Evolutionary conservation across 2,113 vertebrate genomes (phyloP).

Genomic region (Hydrolagus affinis): DNA sequence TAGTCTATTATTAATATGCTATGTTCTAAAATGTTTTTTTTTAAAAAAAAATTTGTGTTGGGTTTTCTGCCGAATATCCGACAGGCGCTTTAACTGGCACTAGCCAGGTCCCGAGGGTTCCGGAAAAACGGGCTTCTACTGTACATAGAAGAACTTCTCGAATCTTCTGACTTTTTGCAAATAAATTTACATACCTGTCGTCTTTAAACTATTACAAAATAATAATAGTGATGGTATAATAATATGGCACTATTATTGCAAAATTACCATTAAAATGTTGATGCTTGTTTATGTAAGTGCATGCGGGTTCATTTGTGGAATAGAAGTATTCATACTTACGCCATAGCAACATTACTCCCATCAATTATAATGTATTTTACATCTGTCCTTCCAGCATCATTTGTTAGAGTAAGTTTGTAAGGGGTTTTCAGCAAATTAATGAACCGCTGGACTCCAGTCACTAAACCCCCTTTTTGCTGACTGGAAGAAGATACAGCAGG

Average conservation of each 20-base stretch:
- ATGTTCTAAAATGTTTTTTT: no score
- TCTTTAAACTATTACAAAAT: background rate
- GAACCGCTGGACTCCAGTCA: conserved; percentile 83
- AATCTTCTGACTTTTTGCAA: background rate
- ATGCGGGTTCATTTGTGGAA: background rate
- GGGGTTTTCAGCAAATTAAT: conserved; percentile 76
- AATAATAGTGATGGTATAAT: background rate
- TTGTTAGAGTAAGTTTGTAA: conserved; percentile 76
- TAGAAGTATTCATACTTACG: conserved; percentile 64
- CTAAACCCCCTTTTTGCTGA: conserved; percentile 47
- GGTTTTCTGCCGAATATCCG: no score
- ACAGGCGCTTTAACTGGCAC: no score
- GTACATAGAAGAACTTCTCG: background rate
- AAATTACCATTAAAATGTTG: background rate
- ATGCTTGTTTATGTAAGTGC: no score
- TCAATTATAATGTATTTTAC: conserved; percentile 88
- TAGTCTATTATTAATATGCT: no score
- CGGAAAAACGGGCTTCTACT: no score
- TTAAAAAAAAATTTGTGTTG: no score
- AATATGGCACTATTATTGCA: background rate
- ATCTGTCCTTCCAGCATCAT: conserved; percentile 66
- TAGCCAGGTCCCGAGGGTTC: no score
- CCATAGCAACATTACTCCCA: conserved; percentile 91
- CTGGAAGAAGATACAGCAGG: conserved; percentile 45
- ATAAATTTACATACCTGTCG: background rate